Conservation (phyloP, 2,113 vertebrate genomes). For the Tamias sibiricus region DNA sequence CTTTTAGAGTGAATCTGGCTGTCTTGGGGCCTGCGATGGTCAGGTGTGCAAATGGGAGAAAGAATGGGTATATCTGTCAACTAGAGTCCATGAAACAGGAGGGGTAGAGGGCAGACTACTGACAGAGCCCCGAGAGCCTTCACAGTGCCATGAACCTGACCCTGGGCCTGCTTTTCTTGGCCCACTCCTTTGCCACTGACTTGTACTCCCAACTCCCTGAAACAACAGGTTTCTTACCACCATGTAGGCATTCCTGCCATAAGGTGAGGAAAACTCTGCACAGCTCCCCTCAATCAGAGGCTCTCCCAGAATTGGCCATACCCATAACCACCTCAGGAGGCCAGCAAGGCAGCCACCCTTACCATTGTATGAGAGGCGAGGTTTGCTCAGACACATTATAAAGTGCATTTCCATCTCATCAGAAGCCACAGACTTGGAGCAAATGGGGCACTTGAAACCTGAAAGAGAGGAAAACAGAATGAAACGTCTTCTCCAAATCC, state of each 20-base stretch:
- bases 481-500: conserved; percentile 33
- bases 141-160: rapidly evolving
- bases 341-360: conserved; percentile 68
- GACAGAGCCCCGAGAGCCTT: background rate
- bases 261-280: background rate
- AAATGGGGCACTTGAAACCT: conserved; percentile 99
- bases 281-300: background rate
- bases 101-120: background rate
- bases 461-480: conserved; percentile 72
- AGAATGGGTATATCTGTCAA: background rate
- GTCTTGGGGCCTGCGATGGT: background rate
- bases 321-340: background rate
- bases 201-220: background rate
- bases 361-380: conserved; percentile 99
- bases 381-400: conserved; percentile 99
- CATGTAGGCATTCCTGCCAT: rapidly evolving
- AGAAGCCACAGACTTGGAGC: conserved; percentile 99
- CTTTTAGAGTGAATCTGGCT: background rate
- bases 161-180: background rate
- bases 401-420: conserved; percentile 99
- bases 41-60: background rate
- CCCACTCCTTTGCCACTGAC: background rate
- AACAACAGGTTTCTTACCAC: background rate
- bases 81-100: background rate
- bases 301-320: background rate